Conservation (phyloP, 2,797 vertebrate species). For the Eidolon dupreanum region DNA sequence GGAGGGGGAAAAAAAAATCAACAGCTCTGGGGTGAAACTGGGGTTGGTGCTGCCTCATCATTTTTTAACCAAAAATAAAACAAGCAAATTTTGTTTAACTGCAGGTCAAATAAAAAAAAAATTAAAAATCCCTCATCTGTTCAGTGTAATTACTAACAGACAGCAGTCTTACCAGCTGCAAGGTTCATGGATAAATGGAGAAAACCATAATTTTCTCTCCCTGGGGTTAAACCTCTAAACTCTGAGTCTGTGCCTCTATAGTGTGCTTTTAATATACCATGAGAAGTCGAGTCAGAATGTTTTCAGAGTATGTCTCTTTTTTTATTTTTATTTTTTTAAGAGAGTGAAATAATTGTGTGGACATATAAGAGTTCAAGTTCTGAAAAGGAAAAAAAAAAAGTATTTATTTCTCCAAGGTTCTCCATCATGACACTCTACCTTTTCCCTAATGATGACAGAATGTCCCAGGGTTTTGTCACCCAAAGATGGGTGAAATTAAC, state of each 20-base stretch:
- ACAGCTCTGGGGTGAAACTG: constrained; percentile 87
- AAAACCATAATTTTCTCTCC: constrained; percentile 85
- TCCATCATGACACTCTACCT: constrained; percentile 54
- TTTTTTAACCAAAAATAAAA: constrained; percentile 88
- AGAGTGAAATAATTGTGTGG: constrained; percentile 75
- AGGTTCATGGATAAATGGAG: constrained; percentile 87
- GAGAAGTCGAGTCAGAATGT: constrained; percentile 78
- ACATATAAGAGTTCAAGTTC: constrained; percentile 77
- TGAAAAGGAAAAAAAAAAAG: constrained; percentile 51
- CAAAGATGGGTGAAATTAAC: background rate
- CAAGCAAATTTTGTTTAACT: constrained; percentile 89
- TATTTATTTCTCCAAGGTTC: constrained; percentile 65
- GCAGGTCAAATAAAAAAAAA: constrained; percentile 85
- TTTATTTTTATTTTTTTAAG: constrained; percentile 56
- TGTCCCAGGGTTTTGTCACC: background rate
- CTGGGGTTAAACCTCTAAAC: constrained; percentile 84
- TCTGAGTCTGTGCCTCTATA: constrained; percentile 79
- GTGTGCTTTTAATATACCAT: constrained; percentile 83
- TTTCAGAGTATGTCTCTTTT: constrained; percentile 43
- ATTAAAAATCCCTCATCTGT: constrained; percentile 85
- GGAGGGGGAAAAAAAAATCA: constrained; percentile 83
- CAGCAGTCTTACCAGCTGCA: constrained; percentile 85
- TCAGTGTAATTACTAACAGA: constrained; percentile 88
- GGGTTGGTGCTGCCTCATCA: constrained; percentile 88
- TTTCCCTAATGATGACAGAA: constrained; percentile 67